phyloP scores from a whole-genome alignment of 2,113 vertebrate genomes.

The Aix galericulata region DNA sequence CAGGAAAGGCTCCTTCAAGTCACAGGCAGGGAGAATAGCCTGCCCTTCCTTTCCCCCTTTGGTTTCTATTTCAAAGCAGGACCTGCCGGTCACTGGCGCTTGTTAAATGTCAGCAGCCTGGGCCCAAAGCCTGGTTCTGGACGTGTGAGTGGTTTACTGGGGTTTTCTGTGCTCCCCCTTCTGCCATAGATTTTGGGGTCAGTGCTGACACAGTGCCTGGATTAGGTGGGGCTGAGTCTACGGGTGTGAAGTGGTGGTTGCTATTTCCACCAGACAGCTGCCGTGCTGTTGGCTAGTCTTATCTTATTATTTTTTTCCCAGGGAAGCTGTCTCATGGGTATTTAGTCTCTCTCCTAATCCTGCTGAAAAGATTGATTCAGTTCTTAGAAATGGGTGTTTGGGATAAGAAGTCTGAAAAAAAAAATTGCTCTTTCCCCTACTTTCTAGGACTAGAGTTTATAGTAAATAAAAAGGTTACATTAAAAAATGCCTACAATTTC shows the following conservation, averaged over 20 bases:
- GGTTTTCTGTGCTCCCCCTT: neutral
- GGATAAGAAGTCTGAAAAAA: neutral
- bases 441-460: neutral
- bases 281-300: neutral
- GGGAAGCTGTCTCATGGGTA: neutral
- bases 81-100: neutral
- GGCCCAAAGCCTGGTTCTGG: neutral
- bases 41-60: neutral
- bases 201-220: neutral
- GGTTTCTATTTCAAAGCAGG: neutral
- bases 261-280: neutral
- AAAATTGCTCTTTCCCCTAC: neutral
- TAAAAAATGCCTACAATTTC: neutral
- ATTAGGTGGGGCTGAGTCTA: neutral
- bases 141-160: fast-evolving
- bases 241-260: neutral
- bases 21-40: neutral
- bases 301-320: neutral
- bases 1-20: neutral
- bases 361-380: neutral
- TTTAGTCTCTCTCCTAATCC: neutral
- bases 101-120: fast-evolving
- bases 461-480: neutral
- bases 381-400: neutral
- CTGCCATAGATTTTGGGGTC: neutral